phyloP scores from a whole-genome alignment of 2,797 vertebrate genomes.

The Gastrophryne carolinensis region DNA sequence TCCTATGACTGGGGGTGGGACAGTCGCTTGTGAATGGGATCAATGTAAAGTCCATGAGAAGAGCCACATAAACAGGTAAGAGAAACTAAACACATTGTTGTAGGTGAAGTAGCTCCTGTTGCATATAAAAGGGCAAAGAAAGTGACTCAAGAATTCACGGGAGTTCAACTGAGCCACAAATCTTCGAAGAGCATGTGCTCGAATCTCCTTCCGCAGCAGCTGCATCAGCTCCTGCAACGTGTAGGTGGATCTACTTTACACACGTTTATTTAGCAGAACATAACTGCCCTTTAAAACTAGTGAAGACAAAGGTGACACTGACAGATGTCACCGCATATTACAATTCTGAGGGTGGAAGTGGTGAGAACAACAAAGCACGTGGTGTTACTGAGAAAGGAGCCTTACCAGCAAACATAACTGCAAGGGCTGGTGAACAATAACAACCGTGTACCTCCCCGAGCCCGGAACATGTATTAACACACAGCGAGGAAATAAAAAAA shows the following conservation, averaged over 20 bases:
- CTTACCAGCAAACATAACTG: not conserved
- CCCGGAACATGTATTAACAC: too few species aligned
- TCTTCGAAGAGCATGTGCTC: not conserved
- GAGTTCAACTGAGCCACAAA: not conserved
- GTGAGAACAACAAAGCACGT: conserved; percentile 15
- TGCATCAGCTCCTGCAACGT: not conserved
- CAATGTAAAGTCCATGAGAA: too few species aligned
- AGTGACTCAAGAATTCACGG: not conserved
- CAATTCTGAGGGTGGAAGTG: conserved; percentile 12
- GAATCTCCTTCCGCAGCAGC: not conserved
- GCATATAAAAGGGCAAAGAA: too few species aligned
- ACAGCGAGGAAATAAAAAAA: too few species aligned
- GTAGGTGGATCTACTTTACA: not conserved
- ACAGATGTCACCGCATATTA: conserved; percentile 32
- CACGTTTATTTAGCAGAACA: not conserved
- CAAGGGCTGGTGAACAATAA: not conserved
- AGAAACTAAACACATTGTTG: too few species aligned
- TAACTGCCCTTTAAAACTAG: not conserved
- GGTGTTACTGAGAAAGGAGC: not conserved
- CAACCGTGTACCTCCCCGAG: too few species aligned
- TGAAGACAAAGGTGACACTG: conserved; percentile 15
- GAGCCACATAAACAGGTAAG: too few species aligned
- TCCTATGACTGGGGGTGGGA: too few species aligned
- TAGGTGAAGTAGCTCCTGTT: too few species aligned
- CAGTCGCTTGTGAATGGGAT: too few species aligned